Conservation (phyloP, 2,888 invertebrate genomes). For the Drosophila picticornis region DNA sequence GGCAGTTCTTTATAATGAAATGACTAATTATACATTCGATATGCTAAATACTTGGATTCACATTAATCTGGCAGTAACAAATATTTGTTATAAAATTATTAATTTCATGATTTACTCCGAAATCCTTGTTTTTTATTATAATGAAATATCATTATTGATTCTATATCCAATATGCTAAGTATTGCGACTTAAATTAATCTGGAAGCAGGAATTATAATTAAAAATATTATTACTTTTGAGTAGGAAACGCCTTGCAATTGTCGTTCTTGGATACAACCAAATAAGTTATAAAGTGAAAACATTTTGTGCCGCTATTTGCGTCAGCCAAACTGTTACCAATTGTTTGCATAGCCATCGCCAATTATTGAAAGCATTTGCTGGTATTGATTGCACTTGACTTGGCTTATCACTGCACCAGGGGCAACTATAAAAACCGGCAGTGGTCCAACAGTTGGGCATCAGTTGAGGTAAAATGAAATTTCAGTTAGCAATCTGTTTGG, state of each 20-base stretch:
- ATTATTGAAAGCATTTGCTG: conserved; percentile 69
- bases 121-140: background rate
- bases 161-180: background rate
- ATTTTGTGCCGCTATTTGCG: conserved; percentile 4
- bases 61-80: background rate
- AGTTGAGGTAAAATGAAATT: conserved; percentile 58
- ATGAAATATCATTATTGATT: background rate
- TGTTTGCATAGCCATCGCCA: conserved; percentile 52
- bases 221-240: background rate
- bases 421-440: conserved; percentile 52
- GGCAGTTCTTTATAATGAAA: background rate
- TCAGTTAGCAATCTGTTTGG: conserved; percentile 54
- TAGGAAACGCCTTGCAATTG: background rate
- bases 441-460: conserved; percentile 16
- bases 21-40: background rate
- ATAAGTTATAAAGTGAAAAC: background rate
- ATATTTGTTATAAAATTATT: background rate
- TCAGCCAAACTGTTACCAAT: conserved; percentile 23
- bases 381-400: conserved; percentile 42
- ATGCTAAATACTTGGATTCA: background rate
- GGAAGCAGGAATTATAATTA: background rate
- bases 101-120: background rate
- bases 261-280: background rate
- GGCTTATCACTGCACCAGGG: conserved; percentile 32
- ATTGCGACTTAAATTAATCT: background rate